Base-by-base conservation (phyloP, 2,113 vertebrate species). In the Hippocampus comes region DNA sequence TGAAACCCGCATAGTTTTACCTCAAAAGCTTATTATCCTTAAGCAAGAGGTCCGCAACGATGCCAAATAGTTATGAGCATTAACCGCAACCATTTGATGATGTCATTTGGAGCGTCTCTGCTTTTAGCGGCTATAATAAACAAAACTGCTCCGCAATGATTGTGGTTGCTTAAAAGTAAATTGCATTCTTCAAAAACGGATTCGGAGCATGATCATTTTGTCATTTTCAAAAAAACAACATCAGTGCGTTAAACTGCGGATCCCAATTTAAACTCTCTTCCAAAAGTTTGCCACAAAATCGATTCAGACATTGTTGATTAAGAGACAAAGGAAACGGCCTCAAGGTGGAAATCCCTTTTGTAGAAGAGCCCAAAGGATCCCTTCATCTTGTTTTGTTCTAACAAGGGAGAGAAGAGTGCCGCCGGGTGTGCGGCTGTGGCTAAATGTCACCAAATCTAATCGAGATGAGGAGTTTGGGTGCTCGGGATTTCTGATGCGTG, bases 401-500 rank as follows among this genome's bases (percentile, higher is more conserved):
- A 20, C 4, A 15, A 46, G 41, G n/a, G 68, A 59, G 1, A 11
- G 18, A 41, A 48, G 23, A 51, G 61, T 34, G 53, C 56, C 6
- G 4, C 27, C 3, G 20, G 20, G 10, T 75, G 34, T 70, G 55
- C 25, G 18, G 38, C 30, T 61, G 64, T 30, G 34, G 27, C 25
- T 68, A 42, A 51, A 70, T 48, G 43, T 70, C 61, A 51, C 51
- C 41, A 63, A 48, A 68, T 67, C 43, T 46, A 74, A 59, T 66
- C 48, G 43, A 18, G 43, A 66, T 66, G 51, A 55, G 63, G 12
- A 57, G 64, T 84, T 73, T 71, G 30, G 56, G 73, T 63, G 38
- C 48, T 79, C 63, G 57, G 75, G 75, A 87, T 80, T 82, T 87
- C 77, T 74, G 30, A 41, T 66, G 72, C 43, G 68, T 82, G 77